Conservation (phyloP, 1,140 invertebrate species). For the Drosophila guanche region DNA sequence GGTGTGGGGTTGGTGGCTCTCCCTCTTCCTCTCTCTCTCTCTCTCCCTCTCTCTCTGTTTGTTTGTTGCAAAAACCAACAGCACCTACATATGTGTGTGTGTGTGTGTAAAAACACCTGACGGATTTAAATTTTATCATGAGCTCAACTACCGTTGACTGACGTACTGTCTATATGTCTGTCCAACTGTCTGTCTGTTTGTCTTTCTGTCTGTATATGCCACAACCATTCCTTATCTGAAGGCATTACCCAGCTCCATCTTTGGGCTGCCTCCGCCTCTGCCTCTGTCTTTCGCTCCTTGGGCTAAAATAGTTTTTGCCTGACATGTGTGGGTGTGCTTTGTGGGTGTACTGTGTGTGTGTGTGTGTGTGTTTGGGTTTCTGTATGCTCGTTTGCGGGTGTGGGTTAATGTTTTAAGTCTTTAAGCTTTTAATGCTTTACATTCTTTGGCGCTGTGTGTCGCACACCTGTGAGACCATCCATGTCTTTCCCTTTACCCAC, state of each 20-base stretch:
- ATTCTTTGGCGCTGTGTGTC: slow-evolving; percentile 52
- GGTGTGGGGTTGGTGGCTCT: too few species aligned
- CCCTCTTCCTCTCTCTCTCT: too few species aligned
- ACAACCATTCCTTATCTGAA: slow-evolving; percentile 1
- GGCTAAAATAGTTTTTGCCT: slow-evolving; percentile 62
- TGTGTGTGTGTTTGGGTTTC: slow-evolving; percentile 8
- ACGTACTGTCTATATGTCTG: slow-evolving; percentile 45
- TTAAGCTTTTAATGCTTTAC: slow-evolving; percentile 71
- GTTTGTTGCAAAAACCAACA: too few species aligned
- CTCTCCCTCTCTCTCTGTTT: too few species aligned
- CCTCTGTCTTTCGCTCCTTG: slow-evolving; percentile 28
- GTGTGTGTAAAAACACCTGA: slow-evolving; percentile 61
- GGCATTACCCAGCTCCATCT: slow-evolving; percentile 20
- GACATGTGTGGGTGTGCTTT: slow-evolving; percentile 15
- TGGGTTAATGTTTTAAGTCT: slow-evolving; percentile 69
- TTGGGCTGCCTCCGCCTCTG: slow-evolving; percentile 16
- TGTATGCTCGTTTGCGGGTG: not conserved
- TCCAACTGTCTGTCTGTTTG: slow-evolving; percentile 20
- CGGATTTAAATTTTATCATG: slow-evolving; percentile 74
- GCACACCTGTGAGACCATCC: slow-evolving; percentile 34
- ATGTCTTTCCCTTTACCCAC: slow-evolving; percentile 4
- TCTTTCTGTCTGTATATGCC: slow-evolving; percentile 13
- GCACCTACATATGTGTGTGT: slow-evolving; percentile 14
- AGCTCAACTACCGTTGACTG: slow-evolving; percentile 54
- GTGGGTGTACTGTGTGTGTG: slow-evolving; percentile 6